These are phyloP conservation scores for Trachythela sp. DNA, from an alignment of 64 coral and sea anemone species.

Conservation along the genomic window DNA sequence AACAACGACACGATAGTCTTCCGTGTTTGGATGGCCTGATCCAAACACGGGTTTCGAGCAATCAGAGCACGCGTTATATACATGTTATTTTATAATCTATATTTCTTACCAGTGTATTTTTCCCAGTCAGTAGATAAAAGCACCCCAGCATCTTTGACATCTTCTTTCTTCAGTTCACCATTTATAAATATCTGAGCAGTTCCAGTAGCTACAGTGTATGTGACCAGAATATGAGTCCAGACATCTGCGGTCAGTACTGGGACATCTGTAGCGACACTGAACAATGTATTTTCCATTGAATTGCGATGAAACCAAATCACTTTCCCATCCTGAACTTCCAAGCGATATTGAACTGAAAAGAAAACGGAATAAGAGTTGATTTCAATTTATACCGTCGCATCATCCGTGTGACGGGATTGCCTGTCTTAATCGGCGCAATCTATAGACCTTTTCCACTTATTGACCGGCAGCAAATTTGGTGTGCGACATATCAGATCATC, in stretches of 20 bases:
- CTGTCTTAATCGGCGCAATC: too few species aligned
- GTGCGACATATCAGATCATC: too few species aligned
- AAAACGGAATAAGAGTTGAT: not conserved
- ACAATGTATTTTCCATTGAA: constrained; percentile 74
- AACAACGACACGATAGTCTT: too few species aligned
- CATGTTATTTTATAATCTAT: too few species aligned
- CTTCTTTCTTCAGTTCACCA: constrained; percentile 76
- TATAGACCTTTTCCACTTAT: too few species aligned
- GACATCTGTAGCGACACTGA: constrained; percentile 75
- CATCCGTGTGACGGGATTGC: too few species aligned
- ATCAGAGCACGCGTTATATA: too few species aligned
- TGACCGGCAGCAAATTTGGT: too few species aligned
- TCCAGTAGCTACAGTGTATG: constrained; percentile 71
- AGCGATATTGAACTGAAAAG: constrained; percentile 41
- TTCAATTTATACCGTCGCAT: too few species aligned
- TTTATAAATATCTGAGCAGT: constrained; percentile 62
- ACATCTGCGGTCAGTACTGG: constrained; percentile 61
- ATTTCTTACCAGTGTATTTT: constrained; percentile 77
- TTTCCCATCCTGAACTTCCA: constrained; percentile 68
- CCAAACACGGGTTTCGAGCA: too few species aligned
- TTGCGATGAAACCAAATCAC: constrained; percentile 94
- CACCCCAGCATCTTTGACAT: constrained; percentile 72
- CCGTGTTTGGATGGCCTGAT: too few species aligned
- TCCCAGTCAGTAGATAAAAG: constrained; percentile 85
- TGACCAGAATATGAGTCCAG: constrained; percentile 65